These are phyloP conservation scores for Popillia japonica DNA, from an alignment of 1,140 invertebrate species.

Conservation along the genomic window DNA sequence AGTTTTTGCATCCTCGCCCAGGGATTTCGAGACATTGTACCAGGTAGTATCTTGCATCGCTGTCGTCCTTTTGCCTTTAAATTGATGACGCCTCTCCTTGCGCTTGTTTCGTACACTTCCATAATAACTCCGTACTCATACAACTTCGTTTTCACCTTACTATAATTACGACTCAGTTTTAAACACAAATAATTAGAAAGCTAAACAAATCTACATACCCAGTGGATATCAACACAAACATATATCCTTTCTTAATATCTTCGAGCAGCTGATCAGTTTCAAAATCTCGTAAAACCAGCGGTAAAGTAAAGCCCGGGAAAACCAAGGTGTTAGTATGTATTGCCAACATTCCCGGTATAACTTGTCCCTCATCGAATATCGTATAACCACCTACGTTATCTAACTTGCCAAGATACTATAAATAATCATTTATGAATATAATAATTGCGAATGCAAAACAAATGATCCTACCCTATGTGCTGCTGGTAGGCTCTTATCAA, in stretches of 20 bases:
- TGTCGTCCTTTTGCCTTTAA: slow-evolving; percentile 58
- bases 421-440: slow-evolving; percentile 28
- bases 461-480: slow-evolving; percentile 53
- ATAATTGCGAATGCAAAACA: background rate
- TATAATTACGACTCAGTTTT: slow-evolving; percentile 33
- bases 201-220: slow-evolving; percentile 48
- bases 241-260: slow-evolving; percentile 28
- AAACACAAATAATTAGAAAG: background rate
- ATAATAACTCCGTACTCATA: slow-evolving; percentile 57
- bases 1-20: slow-evolving; percentile 49
- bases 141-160: slow-evolving; percentile 45
- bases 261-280: slow-evolving; percentile 32
- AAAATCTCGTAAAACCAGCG: slow-evolving; percentile 52
- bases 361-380: slow-evolving; percentile 56
- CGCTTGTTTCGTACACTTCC: slow-evolving; percentile 57
- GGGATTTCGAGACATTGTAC: slow-evolving; percentile 43
- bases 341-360: slow-evolving; percentile 50
- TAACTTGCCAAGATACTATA: slow-evolving; percentile 58
- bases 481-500: slow-evolving; percentile 56
- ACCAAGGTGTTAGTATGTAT: slow-evolving; percentile 58
- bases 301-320: slow-evolving; percentile 59
- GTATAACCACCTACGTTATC: slow-evolving; percentile 57
- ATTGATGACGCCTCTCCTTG: slow-evolving; percentile 49
- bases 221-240: slow-evolving; percentile 51
- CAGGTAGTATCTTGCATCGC: slow-evolving; percentile 54